Evolutionary conservation across 2,113 vertebrate genomes (phyloP), one percentile per base, ranked within the genome.

Genomic region (Scalopus aquaticus): DNA sequence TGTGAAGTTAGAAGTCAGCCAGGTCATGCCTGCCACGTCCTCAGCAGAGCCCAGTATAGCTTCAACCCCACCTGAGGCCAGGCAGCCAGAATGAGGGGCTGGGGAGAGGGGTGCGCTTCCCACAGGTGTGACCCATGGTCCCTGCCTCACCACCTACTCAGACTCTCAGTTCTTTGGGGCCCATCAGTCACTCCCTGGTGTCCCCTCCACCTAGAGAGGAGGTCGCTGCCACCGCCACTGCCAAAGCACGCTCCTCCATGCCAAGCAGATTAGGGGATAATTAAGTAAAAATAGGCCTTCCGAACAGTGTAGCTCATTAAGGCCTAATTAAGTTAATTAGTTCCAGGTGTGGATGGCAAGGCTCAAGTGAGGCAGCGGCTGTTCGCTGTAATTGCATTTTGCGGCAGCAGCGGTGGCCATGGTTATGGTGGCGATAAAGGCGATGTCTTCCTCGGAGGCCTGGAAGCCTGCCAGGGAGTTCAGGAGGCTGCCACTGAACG

Each of bases 271-370:
- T 98, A 98, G 97, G 95, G 98, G 97, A 98, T 98, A 98, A 98
- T 98, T 98, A 98, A 98, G 98, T 98, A 98, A 98, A 98, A 98
- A 98, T 98, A 98, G 98, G 98, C 97, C 97, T 98, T 98, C 97
- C 93, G 94, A 98, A 97, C 98, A 98, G 97, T 97, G 98, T 98
- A 98, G 98, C 98, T 98, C 98, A 98, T 98, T 98, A 98, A 98
- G 97, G 95, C 87, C 98, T 98, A 98, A 98, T 98, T 98, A 98
- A 98, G 98, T 98, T 98, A 98, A 98, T 98, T 98, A 98, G 98
- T 97, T 98, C 98, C 98, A 98, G 98, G 98, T 98, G 98, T 98
- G 97, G 97, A 98, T 98, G 97, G 98, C 64, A 94, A 94, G 96
- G 95, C 97, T 98, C 96, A 93, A 94, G 97, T 83, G 96, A 74